These are phyloP conservation scores for Zoanthus solanderi DNA, from an alignment of 92 coral and sea anemone species.

Conservation along the genomic window DNA sequence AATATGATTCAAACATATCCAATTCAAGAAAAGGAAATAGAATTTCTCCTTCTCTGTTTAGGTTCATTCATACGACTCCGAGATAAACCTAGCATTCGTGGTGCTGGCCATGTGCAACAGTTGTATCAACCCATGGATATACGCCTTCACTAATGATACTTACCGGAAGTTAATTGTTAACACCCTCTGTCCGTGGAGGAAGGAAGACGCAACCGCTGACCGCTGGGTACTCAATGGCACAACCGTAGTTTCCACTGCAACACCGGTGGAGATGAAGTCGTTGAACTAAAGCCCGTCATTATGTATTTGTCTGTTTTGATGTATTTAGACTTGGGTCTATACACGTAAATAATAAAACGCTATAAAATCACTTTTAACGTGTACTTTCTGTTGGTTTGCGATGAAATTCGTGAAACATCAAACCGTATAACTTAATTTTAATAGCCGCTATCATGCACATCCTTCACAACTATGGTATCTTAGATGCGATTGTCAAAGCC, in stretches of 20 bases:
- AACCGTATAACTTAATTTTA: no score
- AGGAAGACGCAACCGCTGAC: slow-evolving; percentile 21
- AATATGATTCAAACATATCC: no score
- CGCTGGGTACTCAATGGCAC: slow-evolving; percentile 11
- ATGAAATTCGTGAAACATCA: no score
- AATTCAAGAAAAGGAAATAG: no score
- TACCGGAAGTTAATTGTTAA: slow-evolving; percentile 27
- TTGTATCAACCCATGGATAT: slow-evolving; percentile 33
- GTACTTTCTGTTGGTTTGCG: no score
- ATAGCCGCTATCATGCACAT: no score
- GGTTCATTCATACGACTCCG: slow-evolving; percentile 26
- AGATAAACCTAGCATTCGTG: slow-evolving; percentile 21
- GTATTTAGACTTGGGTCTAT: no score
- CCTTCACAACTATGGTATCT: no score
- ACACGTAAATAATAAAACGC: no score
- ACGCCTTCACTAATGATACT: slow-evolving; percentile 22
- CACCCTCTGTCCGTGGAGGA: slow-evolving; percentile 25
- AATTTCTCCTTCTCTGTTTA: not conserved
- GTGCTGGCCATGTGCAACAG: slow-evolving; percentile 37
- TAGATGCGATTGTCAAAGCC: no score
- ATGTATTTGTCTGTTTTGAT: not conserved
- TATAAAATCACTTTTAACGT: no score
- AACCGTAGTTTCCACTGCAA: slow-evolving; percentile 18
- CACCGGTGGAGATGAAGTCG: slow-evolving; percentile 17
- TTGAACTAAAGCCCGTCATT: not conserved